Evolutionary conservation across 2,888 invertebrate species (phyloP), one percentile per base, ranked within the genome.

Genomic region (Agrochola macilenta): DNA sequence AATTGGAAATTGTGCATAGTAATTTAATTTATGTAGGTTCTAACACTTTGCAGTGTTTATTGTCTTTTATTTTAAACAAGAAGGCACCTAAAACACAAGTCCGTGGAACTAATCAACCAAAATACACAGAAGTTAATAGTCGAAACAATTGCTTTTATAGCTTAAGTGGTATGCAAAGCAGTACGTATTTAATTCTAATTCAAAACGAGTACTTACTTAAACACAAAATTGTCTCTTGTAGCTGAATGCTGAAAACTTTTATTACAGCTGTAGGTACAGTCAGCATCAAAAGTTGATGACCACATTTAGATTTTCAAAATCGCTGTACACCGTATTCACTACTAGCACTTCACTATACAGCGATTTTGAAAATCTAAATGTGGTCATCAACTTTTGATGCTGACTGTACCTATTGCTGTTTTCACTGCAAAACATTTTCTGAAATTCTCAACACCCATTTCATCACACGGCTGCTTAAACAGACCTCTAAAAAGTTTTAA

Each of bases 81-180:
- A 64, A 69, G 17, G 26, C 23, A 58, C 9, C 3, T 7, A 35
- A 60, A 79, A 78, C 23, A 80, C 49, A 26, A 58, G 5, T 26
- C 43, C 60, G 66, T 66, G 60, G 14, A 17, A 46, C 65, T 60
- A 79, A 79, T 74, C 81, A 74, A 54, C 54, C 60, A 81, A 74
- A 79, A n/a, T 79, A 74, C 46, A 81, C 60, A 81, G 60, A 61
- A 52, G 65, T 82, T 70, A 82, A 82, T 82, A 70, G 70, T 70
- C 49, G 60, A 70, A 70, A 57, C 83, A 82, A 71, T 70, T 68
- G 52, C 83, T 82, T 77, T 77, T 61, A 82, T 35, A 43, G 35
- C 78, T 63, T 71, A 12, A 82, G 83, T 78, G 61, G 69, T 82
- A 81, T 77, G 83, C 66, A 81, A 82, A 81, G n/a, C 77, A 58